Evolutionary conservation across 2,113 vertebrate genomes (phyloP).

Genomic region (Anguilla japonica): DNA sequence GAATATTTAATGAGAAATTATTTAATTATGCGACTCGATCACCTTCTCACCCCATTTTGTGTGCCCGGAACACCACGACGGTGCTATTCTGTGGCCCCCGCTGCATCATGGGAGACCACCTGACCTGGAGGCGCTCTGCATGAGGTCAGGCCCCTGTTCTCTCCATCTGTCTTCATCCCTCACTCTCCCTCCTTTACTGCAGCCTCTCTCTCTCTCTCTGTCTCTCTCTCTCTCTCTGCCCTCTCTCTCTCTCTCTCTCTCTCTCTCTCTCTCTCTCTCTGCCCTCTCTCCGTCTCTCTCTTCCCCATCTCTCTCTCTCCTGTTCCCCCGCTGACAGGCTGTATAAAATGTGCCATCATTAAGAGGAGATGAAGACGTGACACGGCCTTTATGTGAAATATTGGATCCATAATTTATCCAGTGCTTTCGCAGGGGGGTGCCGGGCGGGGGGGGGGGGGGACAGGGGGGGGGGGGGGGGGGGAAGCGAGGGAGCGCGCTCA

Average conservation of each 20-base stretch:
- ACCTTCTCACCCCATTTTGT: neutral
- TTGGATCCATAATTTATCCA: conserved; percentile 21
- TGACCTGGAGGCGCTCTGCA: neutral
- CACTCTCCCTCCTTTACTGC: neutral
- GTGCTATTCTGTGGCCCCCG: neutral
- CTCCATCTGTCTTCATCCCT: neutral
- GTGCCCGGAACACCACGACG: neutral
- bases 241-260: neutral
- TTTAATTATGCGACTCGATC: neutral
- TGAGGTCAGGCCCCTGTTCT: too few relatives aligned
- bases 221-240: neutral
- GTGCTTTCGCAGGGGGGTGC: neutral
- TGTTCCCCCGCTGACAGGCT: conserved; percentile 26
- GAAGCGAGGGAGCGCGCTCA: too few relatives aligned
- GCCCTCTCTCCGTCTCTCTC: neutral
- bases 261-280: neutral
- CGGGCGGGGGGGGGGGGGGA: too few relatives aligned
- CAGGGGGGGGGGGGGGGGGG: too few relatives aligned
- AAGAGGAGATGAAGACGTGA: neutral
- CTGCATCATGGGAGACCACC: neutral
- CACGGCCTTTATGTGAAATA: conserved; percentile 24
- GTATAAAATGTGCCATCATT: neutral
- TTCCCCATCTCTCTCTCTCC: neutral
- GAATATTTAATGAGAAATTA: neutral
- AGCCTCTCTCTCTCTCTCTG: neutral